Base-by-base conservation (phyloP, 2,797 vertebrate genomes). In the Oreortyx pictus region DNA sequence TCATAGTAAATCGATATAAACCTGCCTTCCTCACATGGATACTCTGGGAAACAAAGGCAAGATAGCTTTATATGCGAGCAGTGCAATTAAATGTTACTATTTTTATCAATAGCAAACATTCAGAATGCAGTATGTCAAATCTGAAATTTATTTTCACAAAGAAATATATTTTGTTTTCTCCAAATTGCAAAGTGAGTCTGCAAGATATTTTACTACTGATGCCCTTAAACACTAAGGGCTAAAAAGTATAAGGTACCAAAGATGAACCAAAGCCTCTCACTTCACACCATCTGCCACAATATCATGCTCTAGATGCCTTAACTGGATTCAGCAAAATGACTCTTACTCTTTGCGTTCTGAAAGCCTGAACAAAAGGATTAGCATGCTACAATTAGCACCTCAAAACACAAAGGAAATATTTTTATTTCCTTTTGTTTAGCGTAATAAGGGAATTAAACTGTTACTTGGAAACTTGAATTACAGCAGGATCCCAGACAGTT, bases 331-430 rank as follows among this genome's bases (percentile, higher is more conserved):
- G 72, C 15, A 64, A 89, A 90, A 94, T 61, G 60, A 80, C 54
- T 86, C 0, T 0, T 90, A 56, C 25, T 68, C 66, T 80, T 46
- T 87, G 60, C 72, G 11, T 75, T 84, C 72, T 76, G 41, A 89
- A 92, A 86, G 56, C 33, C 82, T 65, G 62, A 94, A 86, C 46
- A 89, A 92, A 87, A 15, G 41, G 43, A 92, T 88, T 82, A 76
- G 27, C 67, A 64, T 14, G n/a, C 44, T 83, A 49, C 88, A 66
- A 54, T 74, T 54, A 56, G n/a, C 43, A 84, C 14, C 59, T 89
- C 16, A 47, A 41, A 59, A 52, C 8, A 67, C 35, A 62, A 46
- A 86, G 5, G 19, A 73, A 64, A 6, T n/a, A 60, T 80, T 86
- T 84, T 57, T 52, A 77, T 64, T 90, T 85, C 29, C 15, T 65